Conservation (phyloP, 1,140 invertebrate species). For the Papilio helenus region DNA sequence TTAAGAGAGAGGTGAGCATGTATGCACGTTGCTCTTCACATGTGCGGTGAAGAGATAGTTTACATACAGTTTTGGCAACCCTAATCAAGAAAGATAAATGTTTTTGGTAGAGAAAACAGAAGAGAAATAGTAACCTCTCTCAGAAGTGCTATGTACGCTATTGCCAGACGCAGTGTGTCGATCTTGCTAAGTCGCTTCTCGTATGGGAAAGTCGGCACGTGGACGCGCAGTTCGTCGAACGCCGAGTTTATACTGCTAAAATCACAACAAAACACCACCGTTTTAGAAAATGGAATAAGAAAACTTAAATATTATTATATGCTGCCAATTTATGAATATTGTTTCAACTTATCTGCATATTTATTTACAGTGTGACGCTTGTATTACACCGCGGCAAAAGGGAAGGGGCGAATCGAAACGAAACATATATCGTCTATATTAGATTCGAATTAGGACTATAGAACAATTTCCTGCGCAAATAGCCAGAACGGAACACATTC, state of each 20-base stretch:
- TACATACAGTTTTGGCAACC: not conserved
- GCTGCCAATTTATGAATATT: no score
- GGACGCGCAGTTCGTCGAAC: slow-evolving; percentile 96
- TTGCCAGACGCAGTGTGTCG: slow-evolving; percentile 96
- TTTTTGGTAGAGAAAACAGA: not conserved
- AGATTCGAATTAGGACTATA: no score
- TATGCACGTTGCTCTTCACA: no score
- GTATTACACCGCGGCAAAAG: no score
- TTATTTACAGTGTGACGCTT: no score
- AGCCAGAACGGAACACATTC: no score
- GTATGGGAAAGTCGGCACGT: slow-evolving; percentile 99
- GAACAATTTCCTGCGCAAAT: no score
- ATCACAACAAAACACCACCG: slow-evolving; percentile 72
- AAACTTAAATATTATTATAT: not conserved
- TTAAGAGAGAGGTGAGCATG: no score
- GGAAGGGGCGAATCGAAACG: no score
- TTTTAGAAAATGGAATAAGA: slow-evolving; percentile 55
- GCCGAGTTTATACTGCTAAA: slow-evolving; percentile 99
- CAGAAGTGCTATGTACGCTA: slow-evolving; percentile 97
- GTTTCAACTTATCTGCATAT: no score
- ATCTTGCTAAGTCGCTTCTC: slow-evolving; percentile 99
- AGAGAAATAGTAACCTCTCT: slow-evolving; percentile 85
- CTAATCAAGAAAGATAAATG: not conserved
- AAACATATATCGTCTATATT: no score
- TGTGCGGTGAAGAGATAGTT: no score